phyloP scores from a whole-genome alignment of 1,140 invertebrate species.

The Agraylea sexmaculata region DNA sequence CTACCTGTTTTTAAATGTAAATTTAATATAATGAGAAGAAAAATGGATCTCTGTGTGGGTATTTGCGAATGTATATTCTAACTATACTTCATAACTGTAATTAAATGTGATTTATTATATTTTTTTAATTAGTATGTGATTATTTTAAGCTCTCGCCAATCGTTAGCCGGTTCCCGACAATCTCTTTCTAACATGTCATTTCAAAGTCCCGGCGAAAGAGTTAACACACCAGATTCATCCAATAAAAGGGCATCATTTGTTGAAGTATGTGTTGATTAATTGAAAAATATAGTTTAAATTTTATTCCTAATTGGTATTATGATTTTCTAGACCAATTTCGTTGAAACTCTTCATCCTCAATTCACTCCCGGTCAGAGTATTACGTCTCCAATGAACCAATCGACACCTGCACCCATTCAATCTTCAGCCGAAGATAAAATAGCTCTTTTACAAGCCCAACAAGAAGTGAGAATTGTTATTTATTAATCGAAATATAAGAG shows the following conservation, averaged over 20 bases:
- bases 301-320: too few species aligned
- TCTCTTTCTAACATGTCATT: constrained; percentile 58
- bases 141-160: constrained; percentile 41
- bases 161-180: constrained; percentile 51
- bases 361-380: constrained; percentile 74
- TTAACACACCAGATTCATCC: constrained; percentile 30
- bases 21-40: too few species aligned
- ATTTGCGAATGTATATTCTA: too few species aligned
- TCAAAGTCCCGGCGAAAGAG: constrained; percentile 49
- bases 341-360: constrained; percentile 76
- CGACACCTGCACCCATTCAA: constrained; percentile 31
- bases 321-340: constrained; percentile 69
- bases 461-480: constrained; percentile 46
- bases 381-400: constrained; percentile 39
- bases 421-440: constrained; percentile 58
- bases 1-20: too few species aligned
- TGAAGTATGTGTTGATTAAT: constrained; percentile 44
- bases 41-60: too few species aligned
- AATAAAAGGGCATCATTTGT: constrained; percentile 60
- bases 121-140: too few species aligned
- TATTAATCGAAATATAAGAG: background rate
- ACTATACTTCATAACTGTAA: too few species aligned
- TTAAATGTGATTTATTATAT: too few species aligned
- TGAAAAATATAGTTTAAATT: too few species aligned
- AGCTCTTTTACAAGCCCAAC: constrained; percentile 58